Percentiles rank a stretch among this genome's conserved stretches.
phyloP scores from a whole-genome alignment of 2,888 invertebrate species.

The Allacma fusca region DNA sequence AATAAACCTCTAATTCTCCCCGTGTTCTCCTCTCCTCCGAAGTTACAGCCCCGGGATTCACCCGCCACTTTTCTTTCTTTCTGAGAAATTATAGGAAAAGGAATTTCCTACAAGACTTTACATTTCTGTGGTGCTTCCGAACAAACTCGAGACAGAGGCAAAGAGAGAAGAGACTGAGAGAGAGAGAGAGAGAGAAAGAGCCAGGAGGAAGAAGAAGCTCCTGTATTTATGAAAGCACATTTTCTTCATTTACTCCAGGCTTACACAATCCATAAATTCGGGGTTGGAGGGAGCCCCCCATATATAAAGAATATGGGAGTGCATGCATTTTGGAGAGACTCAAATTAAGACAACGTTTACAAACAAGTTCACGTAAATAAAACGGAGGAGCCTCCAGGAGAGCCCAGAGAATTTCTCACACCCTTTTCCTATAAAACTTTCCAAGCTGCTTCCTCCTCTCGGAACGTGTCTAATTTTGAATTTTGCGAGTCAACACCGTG shows the following conservation, averaged over 20 bases:
- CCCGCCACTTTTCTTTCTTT: too few relatives aligned
- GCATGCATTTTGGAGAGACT: not conserved
- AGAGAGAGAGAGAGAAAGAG: constrained; percentile 4
- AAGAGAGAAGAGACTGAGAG: not conserved
- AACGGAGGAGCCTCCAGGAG: not conserved
- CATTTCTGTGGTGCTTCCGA: not conserved
- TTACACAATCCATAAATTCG: constrained; percentile 39
- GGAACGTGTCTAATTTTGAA: constrained; percentile 39
- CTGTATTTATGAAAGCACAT: constrained; percentile 37
- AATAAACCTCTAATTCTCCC: constrained; percentile 51
- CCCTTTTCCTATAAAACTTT: constrained; percentile 2
- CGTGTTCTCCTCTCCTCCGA: constrained; percentile 17
- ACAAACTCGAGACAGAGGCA: too few relatives aligned
- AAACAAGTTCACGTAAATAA: constrained; percentile 21
- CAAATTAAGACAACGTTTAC: constrained; percentile 22
- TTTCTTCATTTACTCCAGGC: constrained; percentile 41
- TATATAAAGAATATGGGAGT: not conserved
- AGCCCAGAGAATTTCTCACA: constrained; percentile 1
- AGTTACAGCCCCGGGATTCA: not conserved
- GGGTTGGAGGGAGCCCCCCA: not conserved
- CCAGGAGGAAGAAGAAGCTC: constrained; percentile 1
- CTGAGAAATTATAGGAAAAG: not conserved
- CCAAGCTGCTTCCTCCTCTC: not conserved
- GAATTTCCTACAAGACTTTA: not conserved
- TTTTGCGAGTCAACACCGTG: constrained; percentile 44